A percentile compares a stretch with the other conserved stretches of the same genome.
phyloP scores from a whole-genome alignment of 2,797 vertebrate genomes.

The Serranus cabrilla region DNA sequence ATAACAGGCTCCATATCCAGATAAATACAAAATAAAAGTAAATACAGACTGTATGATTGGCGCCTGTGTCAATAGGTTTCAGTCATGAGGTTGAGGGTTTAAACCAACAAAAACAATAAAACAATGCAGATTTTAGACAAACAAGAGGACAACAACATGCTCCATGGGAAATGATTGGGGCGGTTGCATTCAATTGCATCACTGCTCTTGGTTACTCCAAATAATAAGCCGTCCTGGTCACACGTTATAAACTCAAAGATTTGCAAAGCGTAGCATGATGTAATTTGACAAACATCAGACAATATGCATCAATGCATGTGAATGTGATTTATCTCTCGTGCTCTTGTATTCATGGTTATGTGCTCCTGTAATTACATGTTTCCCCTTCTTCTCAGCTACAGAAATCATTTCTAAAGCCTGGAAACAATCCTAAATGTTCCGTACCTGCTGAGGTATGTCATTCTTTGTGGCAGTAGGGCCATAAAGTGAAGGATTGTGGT shows the following conservation, averaged over 20 bases:
- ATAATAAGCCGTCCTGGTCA: conserved; percentile 57
- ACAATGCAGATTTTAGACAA: conserved; percentile 32
- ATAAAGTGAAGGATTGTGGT: conserved; percentile 42
- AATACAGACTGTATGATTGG: conserved; percentile 13
- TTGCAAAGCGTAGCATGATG: conserved; percentile 47
- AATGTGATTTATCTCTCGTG: conserved; percentile 55
- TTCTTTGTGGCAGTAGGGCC: conserved; percentile 40
- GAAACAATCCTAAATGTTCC: conserved; percentile 32
- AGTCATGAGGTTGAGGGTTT: conserved; percentile 18
- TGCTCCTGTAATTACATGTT: conserved; percentile 46
- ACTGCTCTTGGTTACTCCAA: conserved; percentile 49
- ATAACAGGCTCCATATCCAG: conserved; percentile 20
- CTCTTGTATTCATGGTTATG: conserved; percentile 21
- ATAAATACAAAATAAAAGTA: conserved; percentile 29
- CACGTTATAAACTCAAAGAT: conserved; percentile 53
- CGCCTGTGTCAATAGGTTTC: conserved; percentile 26
- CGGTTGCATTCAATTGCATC: conserved; percentile 73
- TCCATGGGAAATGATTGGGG: conserved; percentile 50
- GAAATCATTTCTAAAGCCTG: conserved; percentile 32
- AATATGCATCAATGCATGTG: conserved; percentile 41
- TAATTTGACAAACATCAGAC: conserved; percentile 56
- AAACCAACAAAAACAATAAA: conserved; percentile 28
- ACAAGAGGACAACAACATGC: conserved; percentile 38
- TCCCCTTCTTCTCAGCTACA: conserved; percentile 19
- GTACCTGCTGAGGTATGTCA: conserved; percentile 39